Percentiles rank a stretch among this genome's conserved stretches.
Evolutionary conservation across 2,113 vertebrate species (phyloP).

Genomic region (Petromus typicus): DNA sequence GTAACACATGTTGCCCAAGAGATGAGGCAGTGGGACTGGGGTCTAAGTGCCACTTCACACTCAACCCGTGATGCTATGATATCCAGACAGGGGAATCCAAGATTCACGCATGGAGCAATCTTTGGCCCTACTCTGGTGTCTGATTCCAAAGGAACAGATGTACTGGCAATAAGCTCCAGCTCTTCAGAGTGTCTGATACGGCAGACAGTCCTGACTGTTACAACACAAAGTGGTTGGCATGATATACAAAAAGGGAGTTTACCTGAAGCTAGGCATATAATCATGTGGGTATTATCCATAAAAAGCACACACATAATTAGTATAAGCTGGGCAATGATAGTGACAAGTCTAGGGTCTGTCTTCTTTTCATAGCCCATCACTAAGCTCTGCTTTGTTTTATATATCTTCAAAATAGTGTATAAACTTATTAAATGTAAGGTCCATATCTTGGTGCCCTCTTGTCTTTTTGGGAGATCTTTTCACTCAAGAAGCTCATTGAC

Average conservation of each 20-base stretch:
- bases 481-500: not conserved
- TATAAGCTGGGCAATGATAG: not conserved
- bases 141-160: not conserved
- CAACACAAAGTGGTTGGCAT: not conserved
- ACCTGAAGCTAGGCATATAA: not conserved
- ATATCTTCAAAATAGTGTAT: not conserved
- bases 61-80: not conserved
- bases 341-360: not conserved
- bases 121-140: not conserved
- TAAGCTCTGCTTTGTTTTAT: not conserved
- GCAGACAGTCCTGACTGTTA: not conserved
- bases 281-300: conserved; percentile 4
- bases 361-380: not conserved
- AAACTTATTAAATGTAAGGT: not conserved
- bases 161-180: not conserved
- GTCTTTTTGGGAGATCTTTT: not conserved
- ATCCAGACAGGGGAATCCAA: not conserved
- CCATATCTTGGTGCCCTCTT: not conserved
- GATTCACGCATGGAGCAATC: not conserved
- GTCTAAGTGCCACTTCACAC: not conserved
- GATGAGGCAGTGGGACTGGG: not conserved
- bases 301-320: not conserved
- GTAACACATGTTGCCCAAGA: not conserved
- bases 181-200: not conserved
- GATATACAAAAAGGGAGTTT: not conserved